Evolutionary conservation across 2,888 invertebrate genomes (phyloP).

Genomic region (Hemicrepidius hirtus): DNA sequence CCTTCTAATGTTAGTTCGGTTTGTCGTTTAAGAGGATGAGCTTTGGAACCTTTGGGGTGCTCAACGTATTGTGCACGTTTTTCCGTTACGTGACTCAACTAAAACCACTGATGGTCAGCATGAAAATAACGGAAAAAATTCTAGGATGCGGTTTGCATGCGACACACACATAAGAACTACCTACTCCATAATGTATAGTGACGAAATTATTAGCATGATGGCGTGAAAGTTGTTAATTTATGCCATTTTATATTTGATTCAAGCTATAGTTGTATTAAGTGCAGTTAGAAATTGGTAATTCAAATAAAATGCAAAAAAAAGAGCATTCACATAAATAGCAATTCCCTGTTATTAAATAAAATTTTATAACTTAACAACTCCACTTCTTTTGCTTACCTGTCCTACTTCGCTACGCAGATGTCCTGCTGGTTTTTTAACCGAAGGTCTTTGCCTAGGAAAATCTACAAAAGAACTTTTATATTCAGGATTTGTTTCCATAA

Average conservation of each 20-base stretch:
- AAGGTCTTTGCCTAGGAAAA: constrained; percentile 72
- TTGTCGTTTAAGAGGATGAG: constrained; percentile 45
- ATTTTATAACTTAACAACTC: too few relatives aligned
- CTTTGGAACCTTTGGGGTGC: constrained; percentile 54
- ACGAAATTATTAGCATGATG: constrained; percentile 4
- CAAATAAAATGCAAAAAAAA: too few relatives aligned
- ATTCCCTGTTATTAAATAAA: too few relatives aligned
- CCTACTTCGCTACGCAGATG: constrained; percentile 62
- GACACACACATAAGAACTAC: not conserved
- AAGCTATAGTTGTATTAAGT: too few relatives aligned
- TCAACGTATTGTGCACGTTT: constrained; percentile 62
- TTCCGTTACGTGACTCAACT: constrained; percentile 64
- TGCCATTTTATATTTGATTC: too few relatives aligned
- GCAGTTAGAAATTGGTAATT: too few relatives aligned
- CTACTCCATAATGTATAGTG: not conserved
- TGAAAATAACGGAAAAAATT: not conserved
- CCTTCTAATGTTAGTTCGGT: constrained; percentile 64
- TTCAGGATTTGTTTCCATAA: constrained; percentile 64
- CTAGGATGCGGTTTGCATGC: not conserved
- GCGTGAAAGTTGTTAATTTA: not conserved
- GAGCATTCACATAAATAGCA: too few relatives aligned
- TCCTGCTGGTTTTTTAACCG: constrained; percentile 67
- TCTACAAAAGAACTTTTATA: constrained; percentile 69
- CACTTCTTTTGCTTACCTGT: constrained; percentile 67
- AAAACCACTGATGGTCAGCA: constrained; percentile 32